These are phyloP conservation scores for Argyrosomus japonicus DNA, from an alignment of 2,113 vertebrate species.

Conservation along the genomic window DNA sequence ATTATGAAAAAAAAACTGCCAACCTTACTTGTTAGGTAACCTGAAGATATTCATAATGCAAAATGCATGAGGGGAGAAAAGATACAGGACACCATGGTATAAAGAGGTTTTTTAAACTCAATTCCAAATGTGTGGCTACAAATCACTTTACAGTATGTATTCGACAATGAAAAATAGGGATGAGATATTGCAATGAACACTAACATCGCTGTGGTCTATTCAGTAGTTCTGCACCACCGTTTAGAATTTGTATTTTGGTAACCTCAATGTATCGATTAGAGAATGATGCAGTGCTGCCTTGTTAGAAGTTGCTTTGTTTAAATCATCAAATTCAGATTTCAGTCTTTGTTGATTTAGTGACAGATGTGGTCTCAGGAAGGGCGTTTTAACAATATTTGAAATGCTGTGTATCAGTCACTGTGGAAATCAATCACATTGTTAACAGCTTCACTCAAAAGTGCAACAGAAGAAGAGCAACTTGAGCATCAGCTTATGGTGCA, in stretches of 20 bases:
- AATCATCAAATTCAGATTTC: neutral
- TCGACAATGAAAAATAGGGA: neutral
- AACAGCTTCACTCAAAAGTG: neutral
- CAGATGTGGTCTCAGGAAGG: neutral
- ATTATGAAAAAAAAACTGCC: neutral
- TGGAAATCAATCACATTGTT: neutral
- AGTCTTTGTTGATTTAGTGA: neutral
- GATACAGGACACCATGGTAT: neutral
- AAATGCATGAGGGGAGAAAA: neutral
- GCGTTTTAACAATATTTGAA: neutral
- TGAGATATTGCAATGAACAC: neutral
- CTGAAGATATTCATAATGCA: too few species aligned
- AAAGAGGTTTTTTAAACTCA: slow-evolving; percentile 13
- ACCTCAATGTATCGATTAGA: neutral
- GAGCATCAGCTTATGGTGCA: neutral
- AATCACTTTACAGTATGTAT: neutral
- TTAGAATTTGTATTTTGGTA: neutral
- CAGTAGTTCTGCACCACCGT: neutral
- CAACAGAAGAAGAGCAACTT: neutral
- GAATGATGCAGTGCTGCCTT: neutral
- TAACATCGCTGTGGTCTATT: neutral
- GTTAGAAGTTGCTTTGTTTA: neutral
- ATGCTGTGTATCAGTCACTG: neutral
- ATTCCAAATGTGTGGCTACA: neutral
- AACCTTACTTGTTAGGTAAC: too few species aligned